Conservation (phyloP, 2,797 vertebrate genomes). For the Sebastes itinus region DNA sequence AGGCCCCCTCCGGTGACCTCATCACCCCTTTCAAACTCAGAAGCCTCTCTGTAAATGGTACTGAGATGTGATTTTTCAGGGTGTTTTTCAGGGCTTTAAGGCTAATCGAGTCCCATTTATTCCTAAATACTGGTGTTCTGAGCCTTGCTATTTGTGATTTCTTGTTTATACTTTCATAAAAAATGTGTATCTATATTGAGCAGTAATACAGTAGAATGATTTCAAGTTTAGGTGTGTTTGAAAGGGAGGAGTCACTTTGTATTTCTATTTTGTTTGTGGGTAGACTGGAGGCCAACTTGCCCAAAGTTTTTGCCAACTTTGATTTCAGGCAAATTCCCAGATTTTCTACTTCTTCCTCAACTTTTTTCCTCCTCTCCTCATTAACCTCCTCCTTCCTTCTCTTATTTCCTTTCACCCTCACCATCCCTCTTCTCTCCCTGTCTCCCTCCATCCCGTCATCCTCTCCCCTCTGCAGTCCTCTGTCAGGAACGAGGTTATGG, state of each 20-base stretch:
- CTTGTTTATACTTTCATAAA: not conserved
- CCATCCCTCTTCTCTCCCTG: not conserved
- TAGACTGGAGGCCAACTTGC: not conserved
- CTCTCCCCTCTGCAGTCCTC: conserved; percentile 87
- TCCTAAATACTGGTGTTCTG: not conserved
- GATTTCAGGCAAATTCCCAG: not conserved
- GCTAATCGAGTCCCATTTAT: not conserved
- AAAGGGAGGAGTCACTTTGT: not conserved
- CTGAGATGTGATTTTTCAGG: conserved; percentile 28
- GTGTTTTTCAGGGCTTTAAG: conserved; percentile 21
- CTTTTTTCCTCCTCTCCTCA: not conserved
- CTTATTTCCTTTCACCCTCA: not conserved
- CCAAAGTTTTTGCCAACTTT: not conserved
- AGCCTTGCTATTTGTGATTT: not conserved
- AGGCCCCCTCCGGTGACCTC: conserved; percentile 82
- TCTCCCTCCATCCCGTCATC: not conserved
- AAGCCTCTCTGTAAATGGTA: conserved; percentile 34
- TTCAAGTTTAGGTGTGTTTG: not conserved
- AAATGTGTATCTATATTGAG: not conserved
- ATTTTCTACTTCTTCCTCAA: not conserved
- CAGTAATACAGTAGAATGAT: not conserved
- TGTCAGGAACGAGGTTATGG: conserved; percentile 99
- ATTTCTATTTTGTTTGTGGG: not conserved
- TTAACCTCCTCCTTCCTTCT: not conserved
- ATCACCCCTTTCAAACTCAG: conserved; percentile 69